Evolutionary conservation across 1,140 invertebrate genomes (phyloP), one percentile per base, ranked within the genome.

Genomic region (Pogonus chalceus): DNA sequence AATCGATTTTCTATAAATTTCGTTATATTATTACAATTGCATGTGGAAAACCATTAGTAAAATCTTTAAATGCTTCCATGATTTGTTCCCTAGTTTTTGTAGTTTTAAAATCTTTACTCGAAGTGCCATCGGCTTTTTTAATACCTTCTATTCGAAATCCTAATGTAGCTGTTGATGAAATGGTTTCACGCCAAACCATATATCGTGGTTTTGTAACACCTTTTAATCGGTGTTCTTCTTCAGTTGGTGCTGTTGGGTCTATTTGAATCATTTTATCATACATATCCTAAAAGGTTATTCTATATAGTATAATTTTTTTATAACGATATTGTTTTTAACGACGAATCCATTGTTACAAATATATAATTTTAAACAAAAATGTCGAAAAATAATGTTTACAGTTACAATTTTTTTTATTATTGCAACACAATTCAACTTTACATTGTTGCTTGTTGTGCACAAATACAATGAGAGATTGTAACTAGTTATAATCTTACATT

Each of bases 221-320:
- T 72, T 90, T 87, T 54, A 89, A 72, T 52, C 81, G 74, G 58
- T 91, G 84, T 71, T 97, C 94, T 67, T 97, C 92, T 52, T 86
- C 83, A 12, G 85, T 93, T 7, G 94, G 94, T 2, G 93, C 94
- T 56, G 77, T 76, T 20, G 87, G 81, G 67, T 97, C 94, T 51
- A 97, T 90, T 68, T 95, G 90, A 54, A 95, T 85, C 94, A 98
- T 98, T 75, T 98, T 97, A 60, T 97, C 89, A 70, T 96, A 98
- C 88, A 98, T 95, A 71, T 98, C 95, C 80, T 82, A 64, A 24
- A 78, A n/a, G n/a, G n/a, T n/a, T n/a, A n/a, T n/a, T n/a, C n/a
- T 75, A 48, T 51, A 53, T 24, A 55, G 51, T 43, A 2, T 53
- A 20, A 54, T 18, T 7, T 48, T 35, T 7, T 26, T 23, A 23